phyloP scores from a whole-genome alignment of 2,113 vertebrate genomes.

The Xenus cinereus region DNA sequence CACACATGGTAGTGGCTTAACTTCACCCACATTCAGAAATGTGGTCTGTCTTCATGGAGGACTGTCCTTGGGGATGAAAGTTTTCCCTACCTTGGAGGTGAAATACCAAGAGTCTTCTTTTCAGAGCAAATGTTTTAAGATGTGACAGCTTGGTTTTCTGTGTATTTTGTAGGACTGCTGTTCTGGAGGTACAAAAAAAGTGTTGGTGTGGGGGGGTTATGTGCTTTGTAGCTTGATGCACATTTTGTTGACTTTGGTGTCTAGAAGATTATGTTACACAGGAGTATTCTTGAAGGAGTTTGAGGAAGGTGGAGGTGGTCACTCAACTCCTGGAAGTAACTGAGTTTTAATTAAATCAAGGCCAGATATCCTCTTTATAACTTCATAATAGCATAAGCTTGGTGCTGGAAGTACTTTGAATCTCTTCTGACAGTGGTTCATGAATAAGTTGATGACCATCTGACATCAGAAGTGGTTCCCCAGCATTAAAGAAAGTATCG shows the following conservation, averaged over 20 bases:
- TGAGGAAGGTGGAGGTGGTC: background rate
- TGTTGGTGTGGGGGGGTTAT: background rate
- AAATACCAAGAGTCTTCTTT: background rate
- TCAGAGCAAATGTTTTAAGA: background rate
- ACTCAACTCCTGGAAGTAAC: background rate
- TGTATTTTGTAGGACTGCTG: background rate
- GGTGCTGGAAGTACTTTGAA: background rate
- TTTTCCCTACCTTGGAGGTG: background rate
- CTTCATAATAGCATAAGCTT: accelerated
- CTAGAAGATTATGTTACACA: background rate
- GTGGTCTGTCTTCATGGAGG: background rate
- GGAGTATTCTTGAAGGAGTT: background rate
- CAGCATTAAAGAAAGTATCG: background rate
- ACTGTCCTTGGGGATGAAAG: background rate
- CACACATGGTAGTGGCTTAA: background rate
- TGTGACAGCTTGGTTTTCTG: background rate
- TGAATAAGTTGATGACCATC: background rate
- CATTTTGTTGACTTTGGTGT: background rate
- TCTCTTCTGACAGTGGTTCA: background rate
- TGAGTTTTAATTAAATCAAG: background rate
- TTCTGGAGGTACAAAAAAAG: background rate
- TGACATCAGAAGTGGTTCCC: background rate
- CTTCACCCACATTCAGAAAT: background rate
- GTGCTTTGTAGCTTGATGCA: background rate
- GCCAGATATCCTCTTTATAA: background rate